Base-by-base conservation (phyloP, 2,888 invertebrate genomes). In the Caenorhabditis panamensis region DNA sequence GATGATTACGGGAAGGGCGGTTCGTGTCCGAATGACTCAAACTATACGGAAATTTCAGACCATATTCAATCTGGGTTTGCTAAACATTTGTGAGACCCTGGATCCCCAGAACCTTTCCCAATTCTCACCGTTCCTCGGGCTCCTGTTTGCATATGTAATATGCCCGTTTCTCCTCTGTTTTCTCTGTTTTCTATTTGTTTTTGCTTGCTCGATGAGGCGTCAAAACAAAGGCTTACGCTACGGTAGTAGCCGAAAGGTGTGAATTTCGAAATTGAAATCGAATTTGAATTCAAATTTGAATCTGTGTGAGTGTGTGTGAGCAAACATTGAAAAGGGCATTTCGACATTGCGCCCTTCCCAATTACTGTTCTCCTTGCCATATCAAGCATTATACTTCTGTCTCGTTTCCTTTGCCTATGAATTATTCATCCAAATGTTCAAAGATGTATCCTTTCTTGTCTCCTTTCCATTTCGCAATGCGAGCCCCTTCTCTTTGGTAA, bases 141-240 rank as follows among this genome's bases (percentile, higher is more conserved):
- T 9, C 31, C 31, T 31, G 31, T 31, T 31, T 31, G 9, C 31
- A 31, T 9, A 31, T 31, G 9, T 31, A n/a, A n/a, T n/a, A n/a
- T n/a, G n/a, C n/a, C n/a, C n/a, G n/a, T n/a, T n/a, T n/a, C n/a
- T 37, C 37, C 22, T n/a, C 16, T 20, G 18, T 49, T n/a, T 54
- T 28, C n/a, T 26, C 54, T 26, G 13, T 26, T 6, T 44, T 56
- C 44, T 72, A 22, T 72, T 63, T 71, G 62, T 62, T 62, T 54
- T 31, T 54, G 28, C 54, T 69, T n/a, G n/a, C n/a, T n/a, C 56
- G 41, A 54, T 37, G 22, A 54, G 62, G 71, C 47, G 71, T 63
- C 71, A 72, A 72, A 72, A 72, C 71, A 72, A 72, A 72, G 62
- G 71, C 62, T 72, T 72, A 54, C 71, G 37, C 62, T 72, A 72